Conservation (phyloP, 2,797 vertebrate species). For the Siniperca undulata region DNA sequence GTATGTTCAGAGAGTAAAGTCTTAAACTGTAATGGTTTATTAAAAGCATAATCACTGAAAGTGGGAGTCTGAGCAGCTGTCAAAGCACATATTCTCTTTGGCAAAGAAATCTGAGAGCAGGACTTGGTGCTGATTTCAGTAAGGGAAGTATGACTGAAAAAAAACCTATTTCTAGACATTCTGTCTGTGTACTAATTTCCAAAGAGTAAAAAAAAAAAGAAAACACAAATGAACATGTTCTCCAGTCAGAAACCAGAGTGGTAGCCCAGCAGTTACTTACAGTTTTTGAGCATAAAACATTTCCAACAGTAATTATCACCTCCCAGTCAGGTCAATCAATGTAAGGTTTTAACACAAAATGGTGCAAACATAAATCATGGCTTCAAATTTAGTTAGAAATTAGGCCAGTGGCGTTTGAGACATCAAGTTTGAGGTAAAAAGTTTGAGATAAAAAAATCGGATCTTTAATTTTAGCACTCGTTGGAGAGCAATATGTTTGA, state of each 20-base stretch:
- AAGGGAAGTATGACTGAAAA: neutral
- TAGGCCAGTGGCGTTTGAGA: neutral
- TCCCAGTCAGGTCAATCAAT: neutral
- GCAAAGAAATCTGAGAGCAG: neutral
- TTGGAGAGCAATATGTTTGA: neutral
- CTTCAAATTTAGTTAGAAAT: neutral
- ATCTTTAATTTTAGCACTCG: neutral
- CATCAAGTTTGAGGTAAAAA: neutral
- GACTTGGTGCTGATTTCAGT: neutral
- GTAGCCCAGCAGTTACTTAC: neutral
- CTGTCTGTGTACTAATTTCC: neutral
- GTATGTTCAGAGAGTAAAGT: neutral
- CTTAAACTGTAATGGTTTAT: neutral
- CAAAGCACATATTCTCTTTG: constrained; percentile 1
- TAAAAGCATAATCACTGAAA: neutral
- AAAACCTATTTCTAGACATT: neutral
- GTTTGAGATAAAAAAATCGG: neutral
- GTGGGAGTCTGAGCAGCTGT: constrained; percentile 1
- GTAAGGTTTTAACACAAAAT: neutral
- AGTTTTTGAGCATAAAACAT: neutral
- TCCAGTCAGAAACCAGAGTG: neutral
- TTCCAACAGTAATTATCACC: neutral
- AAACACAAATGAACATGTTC: neutral
- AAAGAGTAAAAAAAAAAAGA: neutral
- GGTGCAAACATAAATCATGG: neutral